Evolutionary conservation across 2,797 vertebrate species (phyloP).

Genomic region (Scyliorhinus canicula): DNA sequence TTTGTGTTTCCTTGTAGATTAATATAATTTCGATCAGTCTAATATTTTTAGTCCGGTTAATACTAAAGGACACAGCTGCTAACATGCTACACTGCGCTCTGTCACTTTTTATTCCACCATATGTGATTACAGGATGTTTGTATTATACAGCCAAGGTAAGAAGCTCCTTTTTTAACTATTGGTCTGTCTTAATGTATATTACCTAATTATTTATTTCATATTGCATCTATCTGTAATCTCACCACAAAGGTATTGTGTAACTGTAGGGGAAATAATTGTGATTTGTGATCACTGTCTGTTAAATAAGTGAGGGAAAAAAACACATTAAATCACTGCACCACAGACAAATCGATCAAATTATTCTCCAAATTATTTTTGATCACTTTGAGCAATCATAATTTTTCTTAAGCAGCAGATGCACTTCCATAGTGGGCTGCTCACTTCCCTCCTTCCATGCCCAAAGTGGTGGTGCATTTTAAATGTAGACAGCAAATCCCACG

Average conservation of each 20-base stretch:
- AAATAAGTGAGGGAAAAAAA: neutral
- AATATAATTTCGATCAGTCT: constrained; percentile 19
- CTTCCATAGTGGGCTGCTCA: no score
- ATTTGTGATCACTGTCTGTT: neutral
- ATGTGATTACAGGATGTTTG: constrained; percentile 68
- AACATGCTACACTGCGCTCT: constrained; percentile 57
- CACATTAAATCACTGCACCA: neutral
- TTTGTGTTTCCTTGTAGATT: constrained; percentile 27
- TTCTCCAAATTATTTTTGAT: neutral
- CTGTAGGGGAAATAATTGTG: neutral
- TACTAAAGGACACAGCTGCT: constrained; percentile 43
- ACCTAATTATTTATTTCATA: neutral
- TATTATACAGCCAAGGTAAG: constrained; percentile 66
- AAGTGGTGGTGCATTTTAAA: neutral
- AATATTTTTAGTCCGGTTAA: neutral
- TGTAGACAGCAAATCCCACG: neutral
- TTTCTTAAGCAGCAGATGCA: neutral
- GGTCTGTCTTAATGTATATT: neutral
- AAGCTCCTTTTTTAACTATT: constrained; percentile 39
- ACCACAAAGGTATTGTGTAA: neutral
- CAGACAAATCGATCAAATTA: neutral
- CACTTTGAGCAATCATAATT: neutral
- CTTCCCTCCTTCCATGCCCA: no score
- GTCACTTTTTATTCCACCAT: constrained; percentile 65
- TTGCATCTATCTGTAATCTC: neutral